Evolutionary conservation across 2,113 vertebrate species (phyloP).

Genomic region (Beaufortia kweichowensis): DNA sequence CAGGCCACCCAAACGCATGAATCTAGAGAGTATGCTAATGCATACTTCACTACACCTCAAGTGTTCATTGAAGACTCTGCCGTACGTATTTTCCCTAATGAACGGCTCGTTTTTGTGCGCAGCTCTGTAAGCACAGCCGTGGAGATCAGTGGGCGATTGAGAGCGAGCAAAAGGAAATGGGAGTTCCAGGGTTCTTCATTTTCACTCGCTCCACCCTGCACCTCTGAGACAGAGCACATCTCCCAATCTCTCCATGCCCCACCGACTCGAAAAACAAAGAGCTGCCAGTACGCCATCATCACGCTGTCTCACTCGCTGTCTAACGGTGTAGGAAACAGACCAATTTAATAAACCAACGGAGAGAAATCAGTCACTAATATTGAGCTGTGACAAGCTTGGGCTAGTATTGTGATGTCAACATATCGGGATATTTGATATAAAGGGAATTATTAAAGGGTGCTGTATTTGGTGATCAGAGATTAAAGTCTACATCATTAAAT

Average conservation of each 20-base stretch:
- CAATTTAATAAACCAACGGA: not conserved
- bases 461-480: not conserved
- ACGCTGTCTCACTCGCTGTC: not conserved
- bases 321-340: constrained; percentile 6
- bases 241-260: constrained; percentile 15
- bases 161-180: constrained; percentile 13
- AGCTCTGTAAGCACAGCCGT: not conserved
- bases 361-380: not conserved
- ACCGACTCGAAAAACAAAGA: constrained; percentile 5
- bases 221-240: not conserved
- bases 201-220: constrained; percentile 11
- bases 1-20: not conserved
- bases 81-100: constrained; percentile 14
- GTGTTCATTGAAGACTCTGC: constrained; percentile 4
- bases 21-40: not conserved
- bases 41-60: not conserved
- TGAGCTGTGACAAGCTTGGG: not conserved
- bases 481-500: not conserved
- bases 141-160: not conserved
- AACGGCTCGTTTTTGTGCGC: not conserved
- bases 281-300: constrained; percentile 1
- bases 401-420: not conserved
- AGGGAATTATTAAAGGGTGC: not conserved
- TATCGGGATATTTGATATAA: not conserved
- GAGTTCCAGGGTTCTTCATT: constrained; percentile 24